Conservation (phyloP, 2,888 invertebrate genomes). For the Drosophila gaucha region DNA sequence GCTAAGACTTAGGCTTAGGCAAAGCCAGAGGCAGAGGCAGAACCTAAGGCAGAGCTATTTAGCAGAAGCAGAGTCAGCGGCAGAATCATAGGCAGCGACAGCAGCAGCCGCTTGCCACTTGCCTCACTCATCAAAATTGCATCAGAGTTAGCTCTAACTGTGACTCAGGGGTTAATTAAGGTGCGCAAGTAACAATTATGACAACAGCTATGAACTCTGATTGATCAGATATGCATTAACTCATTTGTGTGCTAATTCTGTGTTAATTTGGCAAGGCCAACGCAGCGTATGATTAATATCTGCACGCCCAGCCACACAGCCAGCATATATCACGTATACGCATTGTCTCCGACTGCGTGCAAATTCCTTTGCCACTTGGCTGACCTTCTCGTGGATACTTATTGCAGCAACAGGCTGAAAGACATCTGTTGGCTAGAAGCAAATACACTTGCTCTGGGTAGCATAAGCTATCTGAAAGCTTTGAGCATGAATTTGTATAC, state of each 20-base stretch:
- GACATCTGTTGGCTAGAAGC: constrained; percentile 16
- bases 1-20: constrained; percentile 2
- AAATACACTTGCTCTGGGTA: background rate
- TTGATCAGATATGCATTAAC: constrained; percentile 20
- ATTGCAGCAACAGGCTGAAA: constrained; percentile 3
- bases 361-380: constrained; percentile 68
- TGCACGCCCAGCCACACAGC: constrained; percentile 11
- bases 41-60: constrained; percentile 26
- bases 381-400: constrained; percentile 57
- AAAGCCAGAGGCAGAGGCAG: background rate
- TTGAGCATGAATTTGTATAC: too few species aligned
- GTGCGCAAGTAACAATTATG: constrained; percentile 58
- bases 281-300: constrained; percentile 56
- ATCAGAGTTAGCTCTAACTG: constrained; percentile 12
- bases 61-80: too few species aligned
- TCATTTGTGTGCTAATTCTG: constrained; percentile 58
- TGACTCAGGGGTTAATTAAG: constrained; percentile 56
- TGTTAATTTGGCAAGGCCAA: constrained; percentile 60
- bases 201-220: constrained; percentile 29
- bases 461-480: background rate
- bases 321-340: constrained; percentile 52
- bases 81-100: too few species aligned
- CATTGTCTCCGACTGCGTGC: constrained; percentile 31
- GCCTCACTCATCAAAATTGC: constrained; percentile 18
- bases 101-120: constrained; percentile 1